phyloP scores from a whole-genome alignment of 2,888 invertebrate species.

The Zele albiditarsus region DNA sequence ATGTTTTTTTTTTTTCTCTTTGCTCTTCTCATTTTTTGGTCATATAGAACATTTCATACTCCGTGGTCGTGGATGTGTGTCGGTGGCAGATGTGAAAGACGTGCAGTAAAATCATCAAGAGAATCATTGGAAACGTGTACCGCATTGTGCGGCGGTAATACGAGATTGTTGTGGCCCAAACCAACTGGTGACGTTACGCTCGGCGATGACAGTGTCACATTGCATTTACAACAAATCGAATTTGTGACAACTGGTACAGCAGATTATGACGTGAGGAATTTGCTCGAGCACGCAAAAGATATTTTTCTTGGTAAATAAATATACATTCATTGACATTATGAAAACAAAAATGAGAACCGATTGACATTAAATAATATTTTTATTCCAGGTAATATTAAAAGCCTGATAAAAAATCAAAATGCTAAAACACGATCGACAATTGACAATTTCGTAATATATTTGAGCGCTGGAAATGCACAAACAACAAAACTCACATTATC shows the following conservation, averaged over 20 bases:
- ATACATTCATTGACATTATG: neutral
- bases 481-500: constrained; percentile 78
- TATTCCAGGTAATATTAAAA: constrained; percentile 62
- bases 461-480: constrained; percentile 71
- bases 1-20: neutral
- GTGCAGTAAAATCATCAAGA: constrained; percentile 78
- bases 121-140: constrained; percentile 84
- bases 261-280: constrained; percentile 63
- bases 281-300: constrained; percentile 69
- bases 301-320: constrained; percentile 64
- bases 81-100: constrained; percentile 80
- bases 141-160: constrained; percentile 82
- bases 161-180: constrained; percentile 84
- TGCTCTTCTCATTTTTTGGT: neutral
- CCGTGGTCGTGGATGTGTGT: constrained; percentile 88
- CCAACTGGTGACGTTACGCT: constrained; percentile 83
- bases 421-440: constrained; percentile 62
- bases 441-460: constrained; percentile 64
- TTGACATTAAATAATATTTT: neutral
- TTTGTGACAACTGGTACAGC: constrained; percentile 64
- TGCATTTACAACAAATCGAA: constrained; percentile 75
- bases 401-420: constrained; percentile 62
- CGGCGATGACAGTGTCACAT: constrained; percentile 78
- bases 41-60: constrained; percentile 65
- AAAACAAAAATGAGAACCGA: too few relatives aligned